phyloP scores from a whole-genome alignment of 2,888 invertebrate species.

The Mythimna lalbum region DNA sequence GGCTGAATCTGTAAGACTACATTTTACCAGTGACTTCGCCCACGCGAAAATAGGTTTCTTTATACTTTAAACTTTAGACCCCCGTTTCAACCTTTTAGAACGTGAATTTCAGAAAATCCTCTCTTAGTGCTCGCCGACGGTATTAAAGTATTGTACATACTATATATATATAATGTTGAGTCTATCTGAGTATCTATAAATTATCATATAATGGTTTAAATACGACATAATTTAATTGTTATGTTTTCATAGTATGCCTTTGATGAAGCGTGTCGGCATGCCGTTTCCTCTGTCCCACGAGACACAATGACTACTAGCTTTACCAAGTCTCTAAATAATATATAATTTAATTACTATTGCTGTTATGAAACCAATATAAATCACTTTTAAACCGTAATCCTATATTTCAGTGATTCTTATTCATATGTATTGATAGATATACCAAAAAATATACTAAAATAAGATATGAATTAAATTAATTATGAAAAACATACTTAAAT shows the following conservation, averaged over 20 bases:
- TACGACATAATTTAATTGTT: slow-evolving; percentile 44
- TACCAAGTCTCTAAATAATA: neutral
- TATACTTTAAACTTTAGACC: no score
- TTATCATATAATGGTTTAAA: slow-evolving; percentile 56
- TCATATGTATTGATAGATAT: no score
- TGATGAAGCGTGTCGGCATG: neutral
- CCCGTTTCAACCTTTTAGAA: no score
- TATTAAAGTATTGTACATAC: no score
- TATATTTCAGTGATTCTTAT: neutral
- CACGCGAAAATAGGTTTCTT: no score
- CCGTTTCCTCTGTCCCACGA: slow-evolving; percentile 17
- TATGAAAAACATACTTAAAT: no score
- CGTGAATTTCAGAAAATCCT: no score
- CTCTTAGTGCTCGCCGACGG: no score
- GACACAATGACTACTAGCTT: neutral
- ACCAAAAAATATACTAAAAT: no score
- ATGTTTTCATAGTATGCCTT: slow-evolving; percentile 31
- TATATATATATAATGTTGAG: neutral
- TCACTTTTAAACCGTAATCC: neutral
- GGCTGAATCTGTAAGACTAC: slow-evolving; percentile 7
- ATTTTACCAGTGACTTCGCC: no score
- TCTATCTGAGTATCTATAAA: slow-evolving; percentile 33
- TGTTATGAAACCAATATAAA: neutral
- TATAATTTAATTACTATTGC: neutral
- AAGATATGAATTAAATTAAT: no score